Evolutionary conservation across 2,888 invertebrate species (phyloP).

Genomic region (Koerneria pararmatus): DNA sequence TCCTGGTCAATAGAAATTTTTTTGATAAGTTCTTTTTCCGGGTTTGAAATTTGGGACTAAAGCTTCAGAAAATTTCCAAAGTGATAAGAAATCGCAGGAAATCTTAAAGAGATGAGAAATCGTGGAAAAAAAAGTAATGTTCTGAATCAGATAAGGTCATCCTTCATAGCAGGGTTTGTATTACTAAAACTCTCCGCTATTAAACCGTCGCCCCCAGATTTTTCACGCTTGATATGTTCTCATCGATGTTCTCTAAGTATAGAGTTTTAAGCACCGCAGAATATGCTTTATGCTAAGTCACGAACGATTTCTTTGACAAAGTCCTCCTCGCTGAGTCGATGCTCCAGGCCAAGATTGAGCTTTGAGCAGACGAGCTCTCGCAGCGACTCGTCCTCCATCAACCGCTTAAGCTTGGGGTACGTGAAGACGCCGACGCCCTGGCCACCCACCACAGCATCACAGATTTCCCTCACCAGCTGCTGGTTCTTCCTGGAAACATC

Average conservation of each 20-base stretch:
- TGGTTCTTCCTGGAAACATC: constrained; percentile 58
- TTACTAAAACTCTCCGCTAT: background rate
- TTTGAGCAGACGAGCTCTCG: constrained; percentile 90
- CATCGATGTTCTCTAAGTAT: background rate
- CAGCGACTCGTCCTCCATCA: constrained; percentile 98
- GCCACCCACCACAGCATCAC: constrained; percentile 73
- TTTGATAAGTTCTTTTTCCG: too few species aligned
- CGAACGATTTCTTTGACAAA: constrained; percentile 94
- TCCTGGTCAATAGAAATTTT: too few species aligned
- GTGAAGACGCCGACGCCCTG: constrained; percentile 96
- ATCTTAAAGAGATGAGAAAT: too few species aligned
- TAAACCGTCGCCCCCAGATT: background rate
- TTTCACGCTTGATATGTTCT: background rate
- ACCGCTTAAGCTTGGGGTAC: constrained; percentile 63
- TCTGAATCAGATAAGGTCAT: background rate
- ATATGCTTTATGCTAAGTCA: background rate
- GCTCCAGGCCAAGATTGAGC: constrained; percentile 85
- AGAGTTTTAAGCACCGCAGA: background rate
- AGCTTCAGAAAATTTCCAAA: too few species aligned
- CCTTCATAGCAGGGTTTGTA: too few species aligned
- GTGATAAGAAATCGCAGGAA: too few species aligned
- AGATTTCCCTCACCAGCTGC: constrained; percentile 56
- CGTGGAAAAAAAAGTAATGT: too few species aligned
- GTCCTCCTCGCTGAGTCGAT: constrained; percentile 84
- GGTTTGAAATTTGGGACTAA: too few species aligned